phyloP scores from a whole-genome alignment of 2,113 vertebrate species.

The Periophthalmus modestus region DNA sequence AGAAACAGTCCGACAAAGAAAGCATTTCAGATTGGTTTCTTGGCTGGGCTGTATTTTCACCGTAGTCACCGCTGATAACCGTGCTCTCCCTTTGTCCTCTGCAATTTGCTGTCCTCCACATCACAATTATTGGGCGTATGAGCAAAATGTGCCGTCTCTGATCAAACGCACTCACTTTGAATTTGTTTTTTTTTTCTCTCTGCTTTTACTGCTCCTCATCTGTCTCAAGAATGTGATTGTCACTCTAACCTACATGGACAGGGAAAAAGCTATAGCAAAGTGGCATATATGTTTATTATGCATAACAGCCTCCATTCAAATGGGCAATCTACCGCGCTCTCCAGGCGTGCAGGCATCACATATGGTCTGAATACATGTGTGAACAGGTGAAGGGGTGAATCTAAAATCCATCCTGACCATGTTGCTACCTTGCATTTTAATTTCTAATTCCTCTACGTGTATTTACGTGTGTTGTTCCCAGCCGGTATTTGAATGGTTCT shows the following conservation, averaged over 20 bases:
- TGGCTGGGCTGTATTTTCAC: slow-evolving; percentile 3
- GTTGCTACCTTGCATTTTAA: not conserved
- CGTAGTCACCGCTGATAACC: slow-evolving; percentile 2
- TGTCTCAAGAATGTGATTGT: slow-evolving; percentile 5
- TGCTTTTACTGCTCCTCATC: not conserved
- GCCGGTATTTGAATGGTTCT: not conserved
- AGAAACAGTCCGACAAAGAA: slow-evolving; percentile 30
- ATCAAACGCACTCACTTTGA: slow-evolving; percentile 37
- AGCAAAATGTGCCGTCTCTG: slow-evolving; percentile 22
- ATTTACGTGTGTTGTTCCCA: not conserved
- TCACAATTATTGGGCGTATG: slow-evolving; percentile 26
- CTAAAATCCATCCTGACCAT: not conserved
- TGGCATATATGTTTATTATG: slow-evolving; percentile 7
- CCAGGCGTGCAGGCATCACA: too few species aligned
- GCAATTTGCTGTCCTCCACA: slow-evolving; percentile 27
- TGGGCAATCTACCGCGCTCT: not conserved
- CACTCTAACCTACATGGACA: slow-evolving; percentile 10
- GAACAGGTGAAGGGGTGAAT: not conserved
- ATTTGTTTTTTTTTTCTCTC: slow-evolving; percentile 34
- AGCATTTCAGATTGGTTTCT: slow-evolving; percentile 32
- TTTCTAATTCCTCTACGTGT: not conserved
- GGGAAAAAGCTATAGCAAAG: slow-evolving; percentile 10
- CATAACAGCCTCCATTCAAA: not conserved
- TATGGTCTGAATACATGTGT: not conserved
- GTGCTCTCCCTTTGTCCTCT: slow-evolving; percentile 30